Base-by-base conservation (phyloP, 1,140 invertebrate species). In the Drosophila elegans region DNA sequence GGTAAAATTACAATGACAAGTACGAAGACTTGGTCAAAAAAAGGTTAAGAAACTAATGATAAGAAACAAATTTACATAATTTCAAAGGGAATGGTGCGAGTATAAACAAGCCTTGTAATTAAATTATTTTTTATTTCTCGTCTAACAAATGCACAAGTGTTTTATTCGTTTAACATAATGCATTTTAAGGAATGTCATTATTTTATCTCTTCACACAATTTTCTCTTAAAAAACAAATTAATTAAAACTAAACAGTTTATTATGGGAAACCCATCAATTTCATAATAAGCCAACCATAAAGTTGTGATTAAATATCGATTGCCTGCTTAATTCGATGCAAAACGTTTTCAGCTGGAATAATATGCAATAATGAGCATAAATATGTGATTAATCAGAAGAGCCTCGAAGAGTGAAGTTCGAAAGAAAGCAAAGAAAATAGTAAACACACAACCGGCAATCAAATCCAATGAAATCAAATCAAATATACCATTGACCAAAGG, bases 231-330 rank as follows among this genome's bases (percentile, higher is more conserved):
- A 32, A 32, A 32, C 7, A 32, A 32, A 32, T 34, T 32, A 56
- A 41, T 13, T 10, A 32, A 34, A 51, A 57, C 55, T n/a, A 59
- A 7, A 71, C 42, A 41, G 38, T 11, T 44, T n/a, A 5, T 9
- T 16, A 32, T 34, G 9, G 4, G 6, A 16, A n/a, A 46, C 4
- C 39, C 34, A 60, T 32, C 27, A 73, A 73, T 73, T 72, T 80
- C 66, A 77, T 83, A 85, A 83, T 67, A 63, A 59, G 48, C 59
- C 36, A 56, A 76, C 27, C 68, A 74, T 74, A 76, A 59, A 75
- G 56, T 55, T 68, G 61, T 80, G 56, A 84, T 84, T 84, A 84
- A 85, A 64, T 80, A 85, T 80, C 78, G 80, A 84, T 80, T 84
- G 74, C 48, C 57, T 38, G 41, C 16, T 12, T 44, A 76, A 80